phyloP scores from a whole-genome alignment of 1,140 invertebrate genomes.

The Drosophila orosa region DNA sequence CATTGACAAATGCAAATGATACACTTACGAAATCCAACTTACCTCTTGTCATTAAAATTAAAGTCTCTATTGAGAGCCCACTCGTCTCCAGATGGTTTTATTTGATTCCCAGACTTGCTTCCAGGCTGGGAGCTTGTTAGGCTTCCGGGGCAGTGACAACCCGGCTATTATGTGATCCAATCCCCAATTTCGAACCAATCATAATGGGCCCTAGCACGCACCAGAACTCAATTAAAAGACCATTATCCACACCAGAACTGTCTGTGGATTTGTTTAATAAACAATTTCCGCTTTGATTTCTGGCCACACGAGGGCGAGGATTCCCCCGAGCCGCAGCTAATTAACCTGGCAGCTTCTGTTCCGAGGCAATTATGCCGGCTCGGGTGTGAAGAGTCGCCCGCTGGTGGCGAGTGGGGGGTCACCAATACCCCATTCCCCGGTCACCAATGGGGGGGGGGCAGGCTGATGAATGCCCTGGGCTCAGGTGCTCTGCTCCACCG shows the following conservation, averaged over 20 bases:
- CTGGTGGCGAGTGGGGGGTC: slow-evolving; percentile 23
- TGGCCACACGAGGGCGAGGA: slow-evolving; percentile 26
- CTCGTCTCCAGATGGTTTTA: background rate
- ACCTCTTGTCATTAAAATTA: slow-evolving; percentile 2
- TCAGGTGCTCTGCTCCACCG: slow-evolving; percentile 43
- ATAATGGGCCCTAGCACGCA: slow-evolving; percentile 40
- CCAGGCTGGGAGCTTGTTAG: slow-evolving; percentile 16
- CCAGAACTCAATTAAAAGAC: slow-evolving; percentile 69
- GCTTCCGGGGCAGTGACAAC: slow-evolving; percentile 26
- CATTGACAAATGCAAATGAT: slow-evolving; percentile 29
- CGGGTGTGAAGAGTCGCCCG: slow-evolving; percentile 67
- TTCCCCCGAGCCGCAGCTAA: slow-evolving; percentile 32
- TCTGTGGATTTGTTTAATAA: slow-evolving; percentile 74
- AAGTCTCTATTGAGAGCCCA: slow-evolving; percentile 18
- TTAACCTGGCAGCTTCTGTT: slow-evolving; percentile 40
- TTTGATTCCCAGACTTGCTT: background rate
- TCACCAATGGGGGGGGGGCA: background rate
- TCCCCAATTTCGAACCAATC: slow-evolving; percentile 27
- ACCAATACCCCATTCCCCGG: background rate
- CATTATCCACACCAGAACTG: slow-evolving; percentile 62
- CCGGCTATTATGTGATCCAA: slow-evolving; percentile 48
- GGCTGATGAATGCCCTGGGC: slow-evolving; percentile 32
- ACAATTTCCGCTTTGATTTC: slow-evolving; percentile 76
- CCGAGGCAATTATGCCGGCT: slow-evolving; percentile 56
- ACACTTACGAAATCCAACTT: slow-evolving; percentile 10